Conservation (phyloP, 2,888 invertebrate species). For the Drosophila aldrichi region DNA sequence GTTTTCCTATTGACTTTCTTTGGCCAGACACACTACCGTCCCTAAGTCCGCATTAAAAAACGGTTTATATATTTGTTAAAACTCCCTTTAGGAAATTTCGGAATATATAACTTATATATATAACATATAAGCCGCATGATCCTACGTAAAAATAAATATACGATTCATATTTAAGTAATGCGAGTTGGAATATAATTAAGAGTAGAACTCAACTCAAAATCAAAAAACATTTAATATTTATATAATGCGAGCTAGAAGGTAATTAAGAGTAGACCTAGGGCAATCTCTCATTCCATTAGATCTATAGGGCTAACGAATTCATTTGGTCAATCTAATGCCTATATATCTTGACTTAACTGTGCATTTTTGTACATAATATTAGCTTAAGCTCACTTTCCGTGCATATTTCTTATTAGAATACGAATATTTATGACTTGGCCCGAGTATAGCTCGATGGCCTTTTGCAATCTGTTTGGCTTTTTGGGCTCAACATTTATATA, state of each 20-base stretch:
- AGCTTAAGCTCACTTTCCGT: neutral
- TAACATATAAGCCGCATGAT: no score
- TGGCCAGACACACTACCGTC: neutral
- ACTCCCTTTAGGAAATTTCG: no score
- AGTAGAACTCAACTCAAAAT: no score
- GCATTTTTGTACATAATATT: neutral
- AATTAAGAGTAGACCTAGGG: no score
- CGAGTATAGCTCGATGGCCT: slow-evolving; percentile 18
- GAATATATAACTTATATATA: no score
- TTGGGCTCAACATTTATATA: slow-evolving; percentile 23
- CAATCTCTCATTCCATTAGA: neutral
- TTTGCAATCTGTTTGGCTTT: slow-evolving; percentile 27
- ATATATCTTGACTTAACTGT: neutral
- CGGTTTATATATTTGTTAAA: no score
- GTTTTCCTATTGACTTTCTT: neutral
- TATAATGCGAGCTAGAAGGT: no score
- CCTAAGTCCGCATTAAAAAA: no score
- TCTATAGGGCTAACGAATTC: neutral
- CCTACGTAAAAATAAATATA: no score
- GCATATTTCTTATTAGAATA: slow-evolving; percentile 21
- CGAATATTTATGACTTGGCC: slow-evolving; percentile 25
- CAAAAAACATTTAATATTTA: no score
- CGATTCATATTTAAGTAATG: no score
- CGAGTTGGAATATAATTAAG: no score
- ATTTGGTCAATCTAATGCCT: neutral